Evolutionary conservation across 1,140 invertebrate genomes (phyloP).

Genomic region (Drosophila insularis): DNA sequence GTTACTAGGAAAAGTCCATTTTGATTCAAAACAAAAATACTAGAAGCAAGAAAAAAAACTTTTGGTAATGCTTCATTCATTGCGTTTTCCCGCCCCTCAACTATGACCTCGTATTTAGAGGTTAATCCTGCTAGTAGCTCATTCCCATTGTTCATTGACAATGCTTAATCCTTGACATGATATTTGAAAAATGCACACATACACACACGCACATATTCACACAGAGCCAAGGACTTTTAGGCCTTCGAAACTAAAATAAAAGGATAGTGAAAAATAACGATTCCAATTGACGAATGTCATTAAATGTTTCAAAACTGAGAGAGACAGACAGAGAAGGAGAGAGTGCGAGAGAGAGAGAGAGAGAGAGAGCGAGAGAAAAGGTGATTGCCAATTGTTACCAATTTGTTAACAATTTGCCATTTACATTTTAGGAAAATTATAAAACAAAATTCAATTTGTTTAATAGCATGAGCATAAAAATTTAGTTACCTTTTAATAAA

Average conservation of each 20-base stretch:
- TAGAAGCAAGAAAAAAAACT: neutral
- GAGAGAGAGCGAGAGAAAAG: neutral
- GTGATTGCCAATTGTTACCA: slow-evolving; percentile 5
- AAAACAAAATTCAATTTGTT: slow-evolving; percentile 3
- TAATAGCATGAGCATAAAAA: slow-evolving; percentile 40
- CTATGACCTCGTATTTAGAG: slow-evolving; percentile 1
- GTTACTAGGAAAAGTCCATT: neutral
- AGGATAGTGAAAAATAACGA: neutral
- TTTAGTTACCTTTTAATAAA: slow-evolving; percentile 81
- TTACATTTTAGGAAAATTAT: slow-evolving; percentile 8
- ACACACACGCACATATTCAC: neutral
- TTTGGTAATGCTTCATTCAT: neutral
- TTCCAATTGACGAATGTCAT: neutral
- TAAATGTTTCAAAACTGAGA: neutral
- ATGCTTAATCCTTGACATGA: slow-evolving; percentile 13
- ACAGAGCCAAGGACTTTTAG: slow-evolving; percentile 7
- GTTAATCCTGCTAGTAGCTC: neutral
- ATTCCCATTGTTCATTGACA: neutral
- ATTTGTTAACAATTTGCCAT: slow-evolving; percentile 19
- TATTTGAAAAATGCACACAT: neutral
- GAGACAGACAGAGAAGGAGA: no score
- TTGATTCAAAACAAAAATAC: neutral
- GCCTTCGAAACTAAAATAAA: neutral
- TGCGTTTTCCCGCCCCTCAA: neutral
- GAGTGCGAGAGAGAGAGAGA: neutral